A percentile compares a stretch with the other conserved stretches of the same genome.
These are phyloP conservation scores for Sclerodermus sp. DNA, from an alignment of 2,888 invertebrate genomes.

Conservation along the genomic window DNA sequence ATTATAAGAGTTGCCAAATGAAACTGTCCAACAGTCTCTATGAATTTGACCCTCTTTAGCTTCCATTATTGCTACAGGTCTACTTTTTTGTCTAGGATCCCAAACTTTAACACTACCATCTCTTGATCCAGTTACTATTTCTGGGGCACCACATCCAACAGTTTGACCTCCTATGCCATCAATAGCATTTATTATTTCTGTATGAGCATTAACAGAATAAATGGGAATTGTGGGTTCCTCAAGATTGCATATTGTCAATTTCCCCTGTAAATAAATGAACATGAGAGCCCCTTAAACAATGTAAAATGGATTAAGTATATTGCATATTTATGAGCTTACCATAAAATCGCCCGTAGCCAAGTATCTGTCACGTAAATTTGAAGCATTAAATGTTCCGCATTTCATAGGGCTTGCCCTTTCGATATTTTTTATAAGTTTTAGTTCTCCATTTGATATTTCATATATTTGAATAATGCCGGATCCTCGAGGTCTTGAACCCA, in stretches of 20 bases:
- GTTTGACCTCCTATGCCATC: constrained; percentile 85
- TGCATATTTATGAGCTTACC: no score
- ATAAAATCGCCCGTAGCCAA: constrained; percentile 88
- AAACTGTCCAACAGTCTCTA: constrained; percentile 92
- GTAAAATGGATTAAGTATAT: neutral
- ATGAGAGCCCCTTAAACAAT: no score
- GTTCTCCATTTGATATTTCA: constrained; percentile 74
- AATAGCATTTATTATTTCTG: constrained; percentile 84
- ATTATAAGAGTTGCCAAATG: constrained; percentile 89
- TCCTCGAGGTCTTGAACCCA: constrained; percentile 84
- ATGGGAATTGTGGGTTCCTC: constrained; percentile 73
- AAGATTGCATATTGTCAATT: constrained; percentile 61
- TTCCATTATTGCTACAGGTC: constrained; percentile 88
- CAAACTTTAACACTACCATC: constrained; percentile 95
- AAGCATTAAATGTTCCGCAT: constrained; percentile 92
- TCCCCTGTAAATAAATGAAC: constrained; percentile 63
- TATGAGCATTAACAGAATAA: constrained; percentile 80
- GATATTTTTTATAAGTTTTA: constrained; percentile 71
- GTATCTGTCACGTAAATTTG: constrained; percentile 75
- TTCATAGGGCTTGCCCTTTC: constrained; percentile 85
- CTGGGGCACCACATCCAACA: constrained; percentile 87
- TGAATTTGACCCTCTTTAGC: constrained; percentile 70
- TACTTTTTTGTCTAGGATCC: constrained; percentile 89
- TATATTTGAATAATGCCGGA: constrained; percentile 83
- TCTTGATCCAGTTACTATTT: constrained; percentile 90